phyloP scores from a whole-genome alignment of 2,113 vertebrate species.

The Lichenostomus cassidix region DNA sequence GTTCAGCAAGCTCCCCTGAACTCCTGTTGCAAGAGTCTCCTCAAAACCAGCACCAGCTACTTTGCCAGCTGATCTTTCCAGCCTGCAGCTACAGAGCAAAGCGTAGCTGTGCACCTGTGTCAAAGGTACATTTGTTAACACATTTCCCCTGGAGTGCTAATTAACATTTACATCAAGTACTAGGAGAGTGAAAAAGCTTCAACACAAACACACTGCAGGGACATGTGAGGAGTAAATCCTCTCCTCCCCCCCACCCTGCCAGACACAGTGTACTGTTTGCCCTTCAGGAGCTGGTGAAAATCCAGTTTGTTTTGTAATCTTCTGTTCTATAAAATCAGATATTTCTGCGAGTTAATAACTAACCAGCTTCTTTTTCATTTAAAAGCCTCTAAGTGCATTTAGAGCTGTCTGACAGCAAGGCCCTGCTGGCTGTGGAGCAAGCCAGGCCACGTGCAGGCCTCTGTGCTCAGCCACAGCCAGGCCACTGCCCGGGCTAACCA shows the following conservation, averaged over 20 bases:
- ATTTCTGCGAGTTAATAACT: constrained; percentile 66
- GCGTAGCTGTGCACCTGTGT: constrained; percentile 29
- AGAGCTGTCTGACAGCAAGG: constrained; percentile 10
- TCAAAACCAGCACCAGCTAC: constrained; percentile 43
- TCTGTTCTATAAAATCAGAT: constrained; percentile 62
- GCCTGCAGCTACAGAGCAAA: constrained; percentile 41
- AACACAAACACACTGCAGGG: not conserved
- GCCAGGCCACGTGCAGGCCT: not conserved
- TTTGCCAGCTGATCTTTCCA: constrained; percentile 23
- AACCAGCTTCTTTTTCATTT: constrained; percentile 60
- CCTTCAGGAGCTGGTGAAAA: constrained; percentile 54
- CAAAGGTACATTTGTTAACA: constrained; percentile 69
- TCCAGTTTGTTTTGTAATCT: constrained; percentile 57
- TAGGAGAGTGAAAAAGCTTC: not conserved
- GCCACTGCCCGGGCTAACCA: fast-evolving
- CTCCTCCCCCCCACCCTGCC: not conserved
- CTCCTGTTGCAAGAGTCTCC: not conserved
- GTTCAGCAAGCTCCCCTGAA: not conserved
- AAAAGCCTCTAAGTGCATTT: constrained; percentile 27
- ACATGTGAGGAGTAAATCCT: not conserved
- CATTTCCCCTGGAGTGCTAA: constrained; percentile 60
- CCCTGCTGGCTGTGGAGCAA: not conserved
- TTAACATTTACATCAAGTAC: constrained; percentile 57
- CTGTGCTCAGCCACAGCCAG: not conserved
- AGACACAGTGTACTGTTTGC: constrained; percentile 26